Evolutionary conservation across 64 coral and sea anemone genomes (phyloP), one percentile per base, ranked within the genome.

Genomic region (Cladopsammia gracilis): DNA sequence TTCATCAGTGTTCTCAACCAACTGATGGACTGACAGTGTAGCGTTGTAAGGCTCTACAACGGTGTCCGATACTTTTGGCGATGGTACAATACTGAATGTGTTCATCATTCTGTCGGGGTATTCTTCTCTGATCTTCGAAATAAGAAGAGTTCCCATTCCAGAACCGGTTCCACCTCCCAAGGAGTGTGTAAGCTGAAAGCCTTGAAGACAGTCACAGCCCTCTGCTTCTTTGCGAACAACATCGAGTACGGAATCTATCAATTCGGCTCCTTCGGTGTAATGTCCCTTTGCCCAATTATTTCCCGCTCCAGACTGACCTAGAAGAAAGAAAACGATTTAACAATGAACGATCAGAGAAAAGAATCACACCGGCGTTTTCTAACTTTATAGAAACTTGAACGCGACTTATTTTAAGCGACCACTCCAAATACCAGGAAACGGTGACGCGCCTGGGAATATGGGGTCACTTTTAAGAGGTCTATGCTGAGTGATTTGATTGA

Each of bases 91-190:
- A 48, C 94, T 95, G 83, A 95, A 95, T 66, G 94, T 91, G 81
- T 90, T 95, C 94, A 95, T 95, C 49, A 95, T 95, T 76, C 94
- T 95, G 66, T 95, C 94, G 11, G 94, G 94, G 46, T 95, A 95
- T 83, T 95, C 94, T 87, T 95, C 94, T 64, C 88, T 83, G 75
- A 95, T 95, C 84, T 95, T 95, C 13, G 94, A 95, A 87, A 95
- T 95, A 16, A 95, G 89, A 66, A 95, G 83, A 7, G 94, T 95
- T 60, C 94, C 94, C 94, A 95, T 95, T 4, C 94, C 94, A 14
- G 94, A 95, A 49, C 94, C 94, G 24, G 94, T 95, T 62, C 94
- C 94, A 54, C 94, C 94, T 8, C 94, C 94, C 3, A 95, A 73
- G 9, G 94, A 95, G 53, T 95, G 94, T 67, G 94, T 95, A 7